Evolutionary conservation across 2,888 invertebrate species (phyloP).

Genomic region (Drosophila pseudotalamancana): DNA sequence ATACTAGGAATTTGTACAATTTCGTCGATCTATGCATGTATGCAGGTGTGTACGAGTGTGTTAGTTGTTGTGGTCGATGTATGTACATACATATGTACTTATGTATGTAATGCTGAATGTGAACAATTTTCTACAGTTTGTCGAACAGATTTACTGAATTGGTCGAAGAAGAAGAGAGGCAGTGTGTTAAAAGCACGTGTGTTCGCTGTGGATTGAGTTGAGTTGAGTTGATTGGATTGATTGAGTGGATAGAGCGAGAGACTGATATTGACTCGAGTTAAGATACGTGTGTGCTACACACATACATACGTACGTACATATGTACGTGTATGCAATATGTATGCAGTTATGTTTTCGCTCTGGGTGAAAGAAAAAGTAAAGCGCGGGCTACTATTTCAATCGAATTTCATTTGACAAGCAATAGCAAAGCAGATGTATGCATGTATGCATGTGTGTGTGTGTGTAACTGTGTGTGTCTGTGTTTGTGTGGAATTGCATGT

Average conservation of each 20-base stretch:
- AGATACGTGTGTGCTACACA: background rate
- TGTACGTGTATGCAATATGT: background rate
- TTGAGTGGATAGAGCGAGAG: slow-evolving; percentile 4
- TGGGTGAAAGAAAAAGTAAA: background rate
- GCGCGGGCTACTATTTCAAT: slow-evolving; percentile 18
- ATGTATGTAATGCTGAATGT: slow-evolving; percentile 16
- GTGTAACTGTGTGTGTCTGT: slow-evolving; percentile 21
- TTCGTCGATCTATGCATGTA: slow-evolving; percentile 29
- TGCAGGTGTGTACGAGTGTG: slow-evolving; percentile 22
- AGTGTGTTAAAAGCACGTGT: slow-evolving; percentile 46
- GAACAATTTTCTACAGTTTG: background rate
- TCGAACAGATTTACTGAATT: slow-evolving; percentile 9
- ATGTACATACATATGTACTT: slow-evolving; percentile 18
- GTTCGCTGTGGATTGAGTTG: background rate
- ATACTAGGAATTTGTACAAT: slow-evolving; percentile 30
- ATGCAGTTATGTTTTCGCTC: background rate
- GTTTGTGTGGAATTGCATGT: slow-evolving; percentile 15
- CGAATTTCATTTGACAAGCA: slow-evolving; percentile 52
- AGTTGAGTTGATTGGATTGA: background rate
- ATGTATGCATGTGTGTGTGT: slow-evolving; percentile 27
- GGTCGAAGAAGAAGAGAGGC: slow-evolving; percentile 24
- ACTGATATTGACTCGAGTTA: background rate
- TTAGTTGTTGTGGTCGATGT: background rate
- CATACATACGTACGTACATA: background rate
- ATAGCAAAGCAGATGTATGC: slow-evolving; percentile 71